Conservation (phyloP, 1,140 invertebrate species). For the Temnothorax longispinosus region DNA sequence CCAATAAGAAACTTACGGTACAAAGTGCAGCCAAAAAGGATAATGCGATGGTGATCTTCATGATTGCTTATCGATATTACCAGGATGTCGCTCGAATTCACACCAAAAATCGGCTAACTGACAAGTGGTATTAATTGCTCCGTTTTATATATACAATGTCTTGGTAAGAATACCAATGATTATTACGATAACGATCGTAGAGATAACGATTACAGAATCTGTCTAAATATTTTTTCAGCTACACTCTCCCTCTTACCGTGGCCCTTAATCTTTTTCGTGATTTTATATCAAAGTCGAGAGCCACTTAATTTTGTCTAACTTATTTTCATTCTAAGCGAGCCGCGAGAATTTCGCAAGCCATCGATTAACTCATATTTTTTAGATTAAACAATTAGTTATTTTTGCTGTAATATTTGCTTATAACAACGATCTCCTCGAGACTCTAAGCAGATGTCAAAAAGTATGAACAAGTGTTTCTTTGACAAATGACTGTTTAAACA, state of each 20-base stretch:
- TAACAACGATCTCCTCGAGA: not conserved
- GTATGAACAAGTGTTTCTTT: not conserved
- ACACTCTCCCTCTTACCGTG: not conserved
- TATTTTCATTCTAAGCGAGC: not conserved
- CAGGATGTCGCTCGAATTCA: not conserved
- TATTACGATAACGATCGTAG: conserved; percentile 30
- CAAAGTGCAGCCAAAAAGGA: conserved; percentile 25
- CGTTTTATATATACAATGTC: conserved; percentile 39
- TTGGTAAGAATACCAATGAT: conserved; percentile 21
- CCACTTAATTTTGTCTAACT: not conserved
- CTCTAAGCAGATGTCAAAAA: not conserved
- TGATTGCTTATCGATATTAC: not conserved
- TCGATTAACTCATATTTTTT: not conserved
- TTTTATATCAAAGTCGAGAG: not conserved
- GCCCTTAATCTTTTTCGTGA: not conserved
- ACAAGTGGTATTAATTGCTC: conserved; percentile 7
- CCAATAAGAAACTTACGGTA: conserved; percentile 26
- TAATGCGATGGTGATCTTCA: conserved; percentile 8
- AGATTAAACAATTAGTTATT: not conserved
- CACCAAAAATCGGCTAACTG: conserved; percentile 6
- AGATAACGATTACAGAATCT: conserved; percentile 40
- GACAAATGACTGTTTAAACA: not conserved
- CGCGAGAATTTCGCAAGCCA: not conserved
- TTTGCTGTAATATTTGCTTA: not conserved
- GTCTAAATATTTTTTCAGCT: conserved; percentile 27